These are phyloP conservation scores for Trachelus stipa DNA, from an alignment of 2,888 invertebrate species.

Conservation along the genomic window DNA sequence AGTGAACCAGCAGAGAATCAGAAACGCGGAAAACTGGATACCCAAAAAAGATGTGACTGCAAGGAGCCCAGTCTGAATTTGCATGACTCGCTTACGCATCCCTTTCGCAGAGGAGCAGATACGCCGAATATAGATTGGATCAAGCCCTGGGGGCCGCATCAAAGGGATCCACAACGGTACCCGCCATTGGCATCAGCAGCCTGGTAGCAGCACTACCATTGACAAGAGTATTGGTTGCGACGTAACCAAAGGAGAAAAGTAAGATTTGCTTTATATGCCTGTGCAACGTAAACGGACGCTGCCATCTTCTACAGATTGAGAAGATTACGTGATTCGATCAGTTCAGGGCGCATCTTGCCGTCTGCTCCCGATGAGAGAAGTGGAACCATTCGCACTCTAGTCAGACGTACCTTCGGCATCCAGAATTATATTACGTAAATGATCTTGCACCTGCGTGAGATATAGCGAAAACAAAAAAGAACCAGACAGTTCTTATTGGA, in stretches of 20 bases:
- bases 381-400: background rate
- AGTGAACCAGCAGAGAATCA: background rate
- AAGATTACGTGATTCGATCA: conserved; percentile 23
- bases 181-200: conserved; percentile 6
- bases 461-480: background rate
- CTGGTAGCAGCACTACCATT: conserved; percentile 8
- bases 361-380: conserved; percentile 11
- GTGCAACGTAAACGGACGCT: conserved; percentile 25
- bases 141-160: conserved; percentile 30
- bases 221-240: conserved; percentile 20
- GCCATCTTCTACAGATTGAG: conserved; percentile 26
- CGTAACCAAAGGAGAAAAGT: conserved; percentile 20
- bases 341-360: background rate
- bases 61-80: conserved; percentile 16
- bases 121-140: conserved; percentile 26
- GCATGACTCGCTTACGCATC: conserved; percentile 13
- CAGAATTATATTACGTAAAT: background rate
- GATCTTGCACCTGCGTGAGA: background rate
- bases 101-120: conserved; percentile 1
- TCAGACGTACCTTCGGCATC: background rate
- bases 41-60: conserved; percentile 29
- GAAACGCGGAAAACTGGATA: conserved; percentile 32
- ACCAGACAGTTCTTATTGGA: background rate
- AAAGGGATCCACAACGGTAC: conserved; percentile 28
- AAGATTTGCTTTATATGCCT: conserved; percentile 32